Evolutionary conservation across 2,113 vertebrate genomes (phyloP), one percentile per base, ranked within the genome.

Genomic region (Scartelaos histophorus): DNA sequence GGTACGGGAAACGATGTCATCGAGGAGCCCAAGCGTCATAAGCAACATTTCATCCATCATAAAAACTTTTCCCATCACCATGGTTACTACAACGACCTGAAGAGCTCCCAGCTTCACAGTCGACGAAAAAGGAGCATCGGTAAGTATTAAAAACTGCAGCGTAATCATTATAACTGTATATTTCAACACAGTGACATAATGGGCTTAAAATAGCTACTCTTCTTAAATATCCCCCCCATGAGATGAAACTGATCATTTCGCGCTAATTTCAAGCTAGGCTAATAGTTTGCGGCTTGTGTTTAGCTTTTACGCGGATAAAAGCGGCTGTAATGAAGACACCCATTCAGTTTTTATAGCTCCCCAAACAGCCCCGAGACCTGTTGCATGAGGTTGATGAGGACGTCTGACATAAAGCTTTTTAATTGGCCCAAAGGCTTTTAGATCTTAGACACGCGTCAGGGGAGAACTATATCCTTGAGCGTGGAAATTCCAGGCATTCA

Each of bases 81-180:
- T 49, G 93, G 90, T 87, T 94, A 94, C 92, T 94, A 94, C 91
- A 92, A 82, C 7, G 93, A 95, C 51, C 94, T 97, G 89, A 96
- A 95, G 90, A 94, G 87, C 82, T 95, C 93, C 3, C 95, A 94
- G 88, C 92, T 95, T 62, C 92, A 97, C 86, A 94, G 94, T 83
- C 94, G 97, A 83, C 97, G 95, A 87, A 95, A 92, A 86, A 90
- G 97, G 87, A 99, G 97, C 80, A 91, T 98, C 3, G 96, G 97
- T 99, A 93, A 11, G 38, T 43, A 43, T 43, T 43, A 35, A 57
- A 7, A 25, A 24, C 22, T 58, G 34, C 43, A 34, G 22, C 17
- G 0, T 51, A 73, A 77, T 81, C 74, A 79, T 66, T 62, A 71
- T 81, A 34, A 58, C 54, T 67, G 69, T 56, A 69, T 61, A 58